Evolutionary conservation across 2,797 vertebrate species (phyloP).

Genomic region (Mustela erminea): DNA sequence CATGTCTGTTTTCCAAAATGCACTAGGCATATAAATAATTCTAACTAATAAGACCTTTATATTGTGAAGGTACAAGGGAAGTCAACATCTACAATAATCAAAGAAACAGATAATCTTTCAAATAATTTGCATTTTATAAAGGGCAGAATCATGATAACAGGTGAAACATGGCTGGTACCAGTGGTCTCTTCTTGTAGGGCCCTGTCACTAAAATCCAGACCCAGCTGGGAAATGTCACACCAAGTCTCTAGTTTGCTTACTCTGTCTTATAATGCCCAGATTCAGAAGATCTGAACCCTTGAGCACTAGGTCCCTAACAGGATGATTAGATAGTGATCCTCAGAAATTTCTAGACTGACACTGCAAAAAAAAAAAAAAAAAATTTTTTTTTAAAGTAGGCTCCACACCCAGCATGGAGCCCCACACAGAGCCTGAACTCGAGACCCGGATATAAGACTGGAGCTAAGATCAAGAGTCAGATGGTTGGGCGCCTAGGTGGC

Average conservation of each 20-base stretch:
- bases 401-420: not conserved
- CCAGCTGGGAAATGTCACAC: not conserved
- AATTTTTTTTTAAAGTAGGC: not conserved
- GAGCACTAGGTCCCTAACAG: not conserved
- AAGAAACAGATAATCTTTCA: not conserved
- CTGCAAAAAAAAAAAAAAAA: too few species aligned
- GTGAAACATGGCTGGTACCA: not conserved
- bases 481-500: not conserved
- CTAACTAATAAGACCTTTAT: not conserved
- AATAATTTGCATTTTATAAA: constrained; percentile 3
- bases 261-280: not conserved
- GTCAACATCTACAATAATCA: not conserved
- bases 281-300: not conserved
- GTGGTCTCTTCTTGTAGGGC: not conserved
- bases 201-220: not conserved
- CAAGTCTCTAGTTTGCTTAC: not conserved
- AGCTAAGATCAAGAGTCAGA: not conserved
- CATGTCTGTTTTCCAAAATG: not conserved
- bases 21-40: not conserved
- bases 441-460: not conserved
- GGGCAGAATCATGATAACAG: not conserved
- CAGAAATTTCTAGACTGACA: not conserved
- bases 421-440: not conserved
- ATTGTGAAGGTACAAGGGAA: not conserved
- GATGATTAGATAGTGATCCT: not conserved